Percentiles rank a stretch among this genome's conserved stretches.
phyloP scores from a whole-genome alignment of 2,888 invertebrate species.

The Crematogaster levior region DNA sequence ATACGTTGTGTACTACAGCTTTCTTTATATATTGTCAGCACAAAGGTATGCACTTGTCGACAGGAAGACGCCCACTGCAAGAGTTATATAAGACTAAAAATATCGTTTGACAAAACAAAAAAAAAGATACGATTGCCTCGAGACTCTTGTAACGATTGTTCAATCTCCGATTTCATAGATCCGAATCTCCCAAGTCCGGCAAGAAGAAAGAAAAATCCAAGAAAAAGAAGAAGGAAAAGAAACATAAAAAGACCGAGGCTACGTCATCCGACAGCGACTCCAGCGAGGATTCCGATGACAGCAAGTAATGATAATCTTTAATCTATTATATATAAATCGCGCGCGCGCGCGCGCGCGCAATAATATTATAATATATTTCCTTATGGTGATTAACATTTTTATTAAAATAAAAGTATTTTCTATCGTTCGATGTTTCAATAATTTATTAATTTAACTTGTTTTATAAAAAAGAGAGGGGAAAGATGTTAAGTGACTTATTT shows the following conservation, averaged over 20 bases:
- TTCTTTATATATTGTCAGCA: conserved; percentile 82
- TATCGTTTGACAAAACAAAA: conserved; percentile 65
- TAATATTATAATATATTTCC: no score
- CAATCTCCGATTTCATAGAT: conserved; percentile 78
- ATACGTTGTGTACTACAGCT: conserved; percentile 77
- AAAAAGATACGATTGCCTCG: conserved; percentile 34
- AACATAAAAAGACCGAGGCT: conserved; percentile 82
- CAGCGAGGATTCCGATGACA: conserved; percentile 83
- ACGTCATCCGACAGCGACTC: conserved; percentile 83
- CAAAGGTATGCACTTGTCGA: conserved; percentile 84
- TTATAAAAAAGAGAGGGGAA: background rate
- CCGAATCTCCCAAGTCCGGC: conserved; percentile 83
- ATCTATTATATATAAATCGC: no score
- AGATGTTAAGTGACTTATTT: background rate
- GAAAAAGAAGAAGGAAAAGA: conserved; percentile 85
- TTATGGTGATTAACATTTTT: background rate
- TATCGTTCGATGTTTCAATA: background rate
- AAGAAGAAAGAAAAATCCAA: conserved; percentile 84
- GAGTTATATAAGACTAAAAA: conserved; percentile 74
- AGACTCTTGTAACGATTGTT: conserved; percentile 56
- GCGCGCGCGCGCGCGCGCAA: no score
- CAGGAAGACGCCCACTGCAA: conserved; percentile 83
- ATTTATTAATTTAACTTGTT: background rate
- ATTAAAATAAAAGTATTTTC: background rate
- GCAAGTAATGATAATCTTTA: conserved; percentile 78